Evolutionary conservation across 1,140 invertebrate genomes (phyloP).

Genomic region (Laodelphax striatellus): DNA sequence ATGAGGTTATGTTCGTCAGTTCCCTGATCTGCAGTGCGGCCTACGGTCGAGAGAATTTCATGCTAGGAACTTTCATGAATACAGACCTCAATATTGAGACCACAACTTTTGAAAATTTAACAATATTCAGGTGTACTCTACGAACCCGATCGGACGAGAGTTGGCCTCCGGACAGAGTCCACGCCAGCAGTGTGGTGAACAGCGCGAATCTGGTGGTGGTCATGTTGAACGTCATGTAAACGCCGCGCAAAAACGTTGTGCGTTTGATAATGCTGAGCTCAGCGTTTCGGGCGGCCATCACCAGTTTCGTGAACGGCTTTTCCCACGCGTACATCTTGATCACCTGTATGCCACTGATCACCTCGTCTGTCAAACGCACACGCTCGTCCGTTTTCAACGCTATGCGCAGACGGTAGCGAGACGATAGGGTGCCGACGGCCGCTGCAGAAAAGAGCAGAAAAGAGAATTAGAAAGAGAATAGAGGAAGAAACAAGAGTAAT

Average conservation of each 20-base stretch:
- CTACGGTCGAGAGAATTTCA: too few relatives aligned
- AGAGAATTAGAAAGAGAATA: too few relatives aligned
- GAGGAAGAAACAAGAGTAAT: too few relatives aligned
- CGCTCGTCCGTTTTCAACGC: conserved; percentile 62
- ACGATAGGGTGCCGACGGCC: conserved; percentile 51
- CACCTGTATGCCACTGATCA: conserved; percentile 61
- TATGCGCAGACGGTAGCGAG: conserved; percentile 48
- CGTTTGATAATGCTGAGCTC: conserved; percentile 49
- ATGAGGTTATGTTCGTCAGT: too few relatives aligned
- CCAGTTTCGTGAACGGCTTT: conserved; percentile 50
- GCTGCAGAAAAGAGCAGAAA: conserved; percentile 39
- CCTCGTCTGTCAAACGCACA: conserved; percentile 71
- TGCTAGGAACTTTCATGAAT: too few relatives aligned
- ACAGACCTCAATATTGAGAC: too few relatives aligned
- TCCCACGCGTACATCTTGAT: conserved; percentile 79
- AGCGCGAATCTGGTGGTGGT: conserved; percentile 55
- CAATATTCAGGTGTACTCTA: too few relatives aligned
- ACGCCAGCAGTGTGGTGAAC: conserved; percentile 47
- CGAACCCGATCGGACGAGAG: conserved; percentile 44
- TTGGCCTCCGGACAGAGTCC: conserved; percentile 38
- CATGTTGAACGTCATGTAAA: conserved; percentile 59
- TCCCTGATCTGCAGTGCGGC: too few relatives aligned
- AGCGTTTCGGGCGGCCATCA: conserved; percentile 43
- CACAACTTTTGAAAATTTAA: too few relatives aligned
- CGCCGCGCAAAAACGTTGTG: conserved; percentile 52